Evolutionary conservation across 2,797 vertebrate genomes (phyloP), one percentile per base, ranked within the genome.

Genomic region (Eptatretus atami): DNA sequence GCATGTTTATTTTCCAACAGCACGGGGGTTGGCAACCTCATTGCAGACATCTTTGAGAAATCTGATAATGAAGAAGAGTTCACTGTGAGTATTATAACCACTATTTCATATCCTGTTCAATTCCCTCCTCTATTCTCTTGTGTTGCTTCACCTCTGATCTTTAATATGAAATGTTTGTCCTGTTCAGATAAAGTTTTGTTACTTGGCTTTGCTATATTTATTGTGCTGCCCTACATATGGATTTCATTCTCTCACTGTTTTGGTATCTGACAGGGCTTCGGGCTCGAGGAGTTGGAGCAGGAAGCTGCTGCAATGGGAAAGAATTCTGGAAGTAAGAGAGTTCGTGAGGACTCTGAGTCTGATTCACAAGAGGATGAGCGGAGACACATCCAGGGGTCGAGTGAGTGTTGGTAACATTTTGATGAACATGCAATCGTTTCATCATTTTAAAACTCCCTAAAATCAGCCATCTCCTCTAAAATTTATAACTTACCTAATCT

Each of bases 21-120:
- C 52, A 15, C 61, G 53, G 65, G 65, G 52, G 65, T 66, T 63
- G 65, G 90, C 76, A 96, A 88, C 71, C 81, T 98, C 76, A 98
- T 98, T 31, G 87, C 88, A 14, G 90, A 98, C 72, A 98, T 98
- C 75, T 98, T 98, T 67, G 90, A n/a, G 90, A 66, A 98, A 73
- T 98, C 90, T 15, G 90, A 98, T 70, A 88, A 98, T 70, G 80
- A 80, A 66, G 88, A 96, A 68, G 90, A 98, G 74, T 98, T 98
- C 74, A 96, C 90, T 4, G 90, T 96, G 75, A 79, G 78, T 74
- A 53, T 65, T 5, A 12, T 13, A 44, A 44, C 31, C 6, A 5
- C 31, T 8, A 44, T 44, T 44, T 44, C 4, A 44, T 44, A 44
- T 44, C 31, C 31, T 44, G 31, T 44, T 44, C 6, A 44, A 8